A percentile compares a stretch with the other conserved stretches of the same genome.
Conservation (phyloP, 2,113 vertebrate species). For the Ophthalmolycus amberensis region DNA sequence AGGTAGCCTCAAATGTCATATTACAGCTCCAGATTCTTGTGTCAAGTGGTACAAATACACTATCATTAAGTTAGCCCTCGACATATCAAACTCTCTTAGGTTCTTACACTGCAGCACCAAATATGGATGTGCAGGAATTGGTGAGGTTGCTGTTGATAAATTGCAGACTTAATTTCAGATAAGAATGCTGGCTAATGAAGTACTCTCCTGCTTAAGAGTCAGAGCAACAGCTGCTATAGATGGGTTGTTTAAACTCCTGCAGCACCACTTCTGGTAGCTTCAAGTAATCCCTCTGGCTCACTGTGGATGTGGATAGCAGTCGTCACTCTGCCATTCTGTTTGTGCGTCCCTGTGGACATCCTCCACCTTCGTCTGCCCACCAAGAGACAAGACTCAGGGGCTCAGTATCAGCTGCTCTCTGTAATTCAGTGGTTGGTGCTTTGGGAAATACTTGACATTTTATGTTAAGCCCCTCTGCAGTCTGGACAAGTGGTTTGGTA, state of each 20-base stretch:
- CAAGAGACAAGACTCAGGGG: constrained; percentile 3
- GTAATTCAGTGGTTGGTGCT: constrained; percentile 47
- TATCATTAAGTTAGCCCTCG: constrained; percentile 39
- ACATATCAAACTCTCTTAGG: constrained; percentile 24
- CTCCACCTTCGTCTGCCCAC: constrained; percentile 15
- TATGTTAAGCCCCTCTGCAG: background rate
- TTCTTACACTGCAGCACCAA: constrained; percentile 29
- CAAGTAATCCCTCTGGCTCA: constrained; percentile 29
- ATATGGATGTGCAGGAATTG: constrained; percentile 55
- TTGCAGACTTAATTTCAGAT: constrained; percentile 7
- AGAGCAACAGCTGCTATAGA: constrained; percentile 36
- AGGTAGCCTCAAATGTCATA: constrained; percentile 49
- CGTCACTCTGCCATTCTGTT: background rate
- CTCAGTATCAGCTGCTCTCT: constrained; percentile 54
- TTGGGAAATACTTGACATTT: constrained; percentile 40
- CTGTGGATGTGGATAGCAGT: constrained; percentile 13
- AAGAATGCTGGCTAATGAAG: constrained; percentile 4
- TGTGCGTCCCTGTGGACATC: constrained; percentile 14
- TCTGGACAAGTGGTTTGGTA: constrained; percentile 9
- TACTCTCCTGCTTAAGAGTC: background rate
- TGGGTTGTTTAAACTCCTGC: constrained; percentile 33
- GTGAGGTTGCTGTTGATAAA: constrained; percentile 28
- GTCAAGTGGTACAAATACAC: constrained; percentile 29
- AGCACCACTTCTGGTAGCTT: background rate
- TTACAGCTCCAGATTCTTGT: constrained; percentile 48